These are phyloP conservation scores for Drosophila incognita DNA, from an alignment of 2,888 invertebrate genomes.

Conservation along the genomic window DNA sequence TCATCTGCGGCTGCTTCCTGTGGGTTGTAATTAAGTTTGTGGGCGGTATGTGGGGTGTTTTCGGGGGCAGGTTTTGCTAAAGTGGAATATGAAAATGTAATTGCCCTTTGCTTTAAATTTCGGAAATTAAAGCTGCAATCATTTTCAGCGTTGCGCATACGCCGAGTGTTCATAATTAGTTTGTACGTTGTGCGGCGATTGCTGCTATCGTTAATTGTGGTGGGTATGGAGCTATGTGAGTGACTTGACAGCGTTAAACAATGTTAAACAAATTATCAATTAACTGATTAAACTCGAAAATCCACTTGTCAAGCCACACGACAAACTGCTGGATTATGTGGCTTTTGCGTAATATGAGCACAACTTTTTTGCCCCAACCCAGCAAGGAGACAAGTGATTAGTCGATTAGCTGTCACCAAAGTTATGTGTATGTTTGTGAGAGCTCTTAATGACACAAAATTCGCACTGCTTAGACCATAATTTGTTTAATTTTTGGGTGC, in stretches of 20 bases:
- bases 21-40: slow-evolving; percentile 68
- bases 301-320: slow-evolving; percentile 41
- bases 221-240: neutral
- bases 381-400: slow-evolving; percentile 33
- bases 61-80: slow-evolving; percentile 16
- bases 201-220: slow-evolving; percentile 23
- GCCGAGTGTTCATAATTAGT: slow-evolving; percentile 66
- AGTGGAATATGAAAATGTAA: slow-evolving; percentile 54
- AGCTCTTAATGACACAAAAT: slow-evolving; percentile 3
- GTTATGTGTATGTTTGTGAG: neutral
- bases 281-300: slow-evolving; percentile 63
- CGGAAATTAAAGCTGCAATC: slow-evolving; percentile 47
- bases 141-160: slow-evolving; percentile 55
- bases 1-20: slow-evolving; percentile 44
- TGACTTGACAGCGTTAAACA: slow-evolving; percentile 1
- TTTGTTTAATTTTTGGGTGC: slow-evolving; percentile 19
- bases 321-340: slow-evolving; percentile 41
- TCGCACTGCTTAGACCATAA: slow-evolving; percentile 11
- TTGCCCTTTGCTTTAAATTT: slow-evolving; percentile 46
- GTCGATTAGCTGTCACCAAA: slow-evolving; percentile 22
- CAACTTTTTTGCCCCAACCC: slow-evolving; percentile 9
- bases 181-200: slow-evolving; percentile 39
- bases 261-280: slow-evolving; percentile 67
- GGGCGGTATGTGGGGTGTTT: slow-evolving; percentile 8
- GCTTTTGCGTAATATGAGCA: slow-evolving; percentile 52